Conservation (phyloP, 2,113 vertebrate genomes). For the Cacatua alba region DNA sequence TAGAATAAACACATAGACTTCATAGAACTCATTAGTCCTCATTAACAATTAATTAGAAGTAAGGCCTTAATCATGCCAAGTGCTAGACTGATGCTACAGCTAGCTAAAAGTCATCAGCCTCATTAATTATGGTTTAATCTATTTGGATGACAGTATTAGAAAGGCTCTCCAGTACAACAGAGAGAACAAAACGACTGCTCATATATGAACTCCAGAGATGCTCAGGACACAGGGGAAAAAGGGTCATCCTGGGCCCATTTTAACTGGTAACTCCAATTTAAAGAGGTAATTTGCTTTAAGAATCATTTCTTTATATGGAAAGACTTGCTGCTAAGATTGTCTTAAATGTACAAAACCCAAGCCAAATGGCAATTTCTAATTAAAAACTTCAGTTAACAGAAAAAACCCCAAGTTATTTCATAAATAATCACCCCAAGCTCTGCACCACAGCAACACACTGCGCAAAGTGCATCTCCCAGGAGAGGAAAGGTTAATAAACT, state of each 20-base stretch:
- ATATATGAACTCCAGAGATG: neutral
- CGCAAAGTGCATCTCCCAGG: neutral
- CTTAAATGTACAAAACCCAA: neutral
- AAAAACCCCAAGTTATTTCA: neutral
- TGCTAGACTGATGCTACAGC: neutral
- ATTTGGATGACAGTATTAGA: neutral
- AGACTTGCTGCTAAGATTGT: neutral
- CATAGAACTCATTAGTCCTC: neutral
- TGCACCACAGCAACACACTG: neutral
- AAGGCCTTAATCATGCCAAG: neutral
- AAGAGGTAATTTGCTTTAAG: neutral
- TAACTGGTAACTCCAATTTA: neutral
- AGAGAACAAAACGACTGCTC: neutral
- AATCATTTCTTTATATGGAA: neutral
- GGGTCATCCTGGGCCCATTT: neutral
- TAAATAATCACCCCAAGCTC: neutral
- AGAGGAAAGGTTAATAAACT: neutral
- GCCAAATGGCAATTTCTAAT: neutral
- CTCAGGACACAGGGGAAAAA: neutral
- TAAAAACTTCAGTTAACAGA: neutral
- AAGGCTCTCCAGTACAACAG: neutral
- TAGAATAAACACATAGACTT: neutral
- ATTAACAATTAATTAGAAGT: neutral
- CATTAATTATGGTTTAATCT: neutral
- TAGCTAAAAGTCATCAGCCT: neutral